These are phyloP conservation scores for Apamea anceps DNA, from an alignment of 2,888 invertebrate species.

Conservation along the genomic window DNA sequence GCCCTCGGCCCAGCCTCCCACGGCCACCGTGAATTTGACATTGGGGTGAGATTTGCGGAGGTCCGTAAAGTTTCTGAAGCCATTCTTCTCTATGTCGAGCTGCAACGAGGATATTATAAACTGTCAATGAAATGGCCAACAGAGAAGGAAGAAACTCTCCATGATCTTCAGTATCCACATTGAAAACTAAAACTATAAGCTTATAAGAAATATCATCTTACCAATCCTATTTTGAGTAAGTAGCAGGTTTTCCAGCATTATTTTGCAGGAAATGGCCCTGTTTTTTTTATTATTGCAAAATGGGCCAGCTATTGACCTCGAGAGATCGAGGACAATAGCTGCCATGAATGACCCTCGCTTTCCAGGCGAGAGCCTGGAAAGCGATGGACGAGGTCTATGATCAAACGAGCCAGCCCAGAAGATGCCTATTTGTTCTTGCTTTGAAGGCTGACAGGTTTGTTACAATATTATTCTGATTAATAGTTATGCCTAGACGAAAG, in stretches of 20 bases:
- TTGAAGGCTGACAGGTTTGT: neutral
- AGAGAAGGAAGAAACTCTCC: neutral
- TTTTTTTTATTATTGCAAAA: neutral
- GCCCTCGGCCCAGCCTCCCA: conserved; percentile 98
- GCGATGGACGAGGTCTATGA: neutral
- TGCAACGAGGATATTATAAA: conserved; percentile 69
- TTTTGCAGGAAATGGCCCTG: neutral
- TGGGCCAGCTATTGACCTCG: neutral
- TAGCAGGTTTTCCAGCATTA: neutral
- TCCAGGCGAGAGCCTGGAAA: no score
- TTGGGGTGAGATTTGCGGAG: conserved; percentile 93
- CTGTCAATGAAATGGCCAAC: neutral
- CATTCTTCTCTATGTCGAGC: conserved; percentile 93
- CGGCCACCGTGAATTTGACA: conserved; percentile 94
- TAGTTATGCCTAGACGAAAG: neutral
- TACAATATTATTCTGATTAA: neutral
- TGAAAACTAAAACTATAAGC: no score
- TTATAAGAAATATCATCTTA: neutral
- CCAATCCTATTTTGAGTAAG: neutral
- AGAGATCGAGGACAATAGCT: no score
- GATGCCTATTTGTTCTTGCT: neutral
- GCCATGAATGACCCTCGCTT: no score
- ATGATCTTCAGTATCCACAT: no score
- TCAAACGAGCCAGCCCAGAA: neutral
- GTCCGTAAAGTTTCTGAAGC: conserved; percentile 95